phyloP scores from a whole-genome alignment of 2,797 vertebrate genomes.

The Loris lydekkerianus region DNA sequence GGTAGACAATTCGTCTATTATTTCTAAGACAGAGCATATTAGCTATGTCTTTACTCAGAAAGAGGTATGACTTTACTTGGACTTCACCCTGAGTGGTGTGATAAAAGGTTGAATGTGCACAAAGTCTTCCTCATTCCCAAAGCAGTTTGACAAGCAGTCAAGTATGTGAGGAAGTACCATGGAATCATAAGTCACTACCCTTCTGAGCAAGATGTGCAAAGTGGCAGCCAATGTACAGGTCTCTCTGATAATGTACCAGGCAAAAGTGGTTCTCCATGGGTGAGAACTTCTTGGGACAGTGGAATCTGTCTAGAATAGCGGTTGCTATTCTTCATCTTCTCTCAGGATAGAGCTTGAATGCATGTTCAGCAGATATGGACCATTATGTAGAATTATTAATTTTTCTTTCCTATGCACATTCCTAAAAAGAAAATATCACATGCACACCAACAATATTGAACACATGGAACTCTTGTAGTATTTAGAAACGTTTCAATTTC shows the following conservation, averaged over 20 bases:
- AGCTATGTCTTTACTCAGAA: neutral
- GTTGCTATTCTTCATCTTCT: constrained; percentile 70
- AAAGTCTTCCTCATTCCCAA: constrained; percentile 42
- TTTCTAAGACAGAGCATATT: constrained; percentile 62
- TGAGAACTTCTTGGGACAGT: constrained; percentile 34
- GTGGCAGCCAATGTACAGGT: constrained; percentile 33
- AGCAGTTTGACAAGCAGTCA: constrained; percentile 64
- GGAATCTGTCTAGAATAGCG: constrained; percentile 34
- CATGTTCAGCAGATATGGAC: neutral
- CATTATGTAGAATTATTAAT: constrained; percentile 58
- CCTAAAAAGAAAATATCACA: constrained; percentile 51
- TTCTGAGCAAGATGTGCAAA: constrained; percentile 59
- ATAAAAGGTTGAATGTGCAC: constrained; percentile 44
- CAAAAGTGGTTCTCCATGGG: constrained; percentile 54
- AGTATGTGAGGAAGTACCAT: constrained; percentile 25
- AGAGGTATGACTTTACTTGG: neutral
- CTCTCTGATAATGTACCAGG: constrained; percentile 62
- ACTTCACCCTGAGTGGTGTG: neutral
- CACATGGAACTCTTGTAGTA: neutral
- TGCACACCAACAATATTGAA: neutral
- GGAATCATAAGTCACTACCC: constrained; percentile 60
- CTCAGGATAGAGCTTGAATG: neutral
- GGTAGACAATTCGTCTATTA: constrained; percentile 41
- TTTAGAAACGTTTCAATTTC: constrained; percentile 40
- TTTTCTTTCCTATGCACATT: constrained; percentile 39